Percentiles rank a stretch among this genome's conserved stretches.
phyloP scores from a whole-genome alignment of 2,113 vertebrate species.

The Spermophilus dauricus region DNA sequence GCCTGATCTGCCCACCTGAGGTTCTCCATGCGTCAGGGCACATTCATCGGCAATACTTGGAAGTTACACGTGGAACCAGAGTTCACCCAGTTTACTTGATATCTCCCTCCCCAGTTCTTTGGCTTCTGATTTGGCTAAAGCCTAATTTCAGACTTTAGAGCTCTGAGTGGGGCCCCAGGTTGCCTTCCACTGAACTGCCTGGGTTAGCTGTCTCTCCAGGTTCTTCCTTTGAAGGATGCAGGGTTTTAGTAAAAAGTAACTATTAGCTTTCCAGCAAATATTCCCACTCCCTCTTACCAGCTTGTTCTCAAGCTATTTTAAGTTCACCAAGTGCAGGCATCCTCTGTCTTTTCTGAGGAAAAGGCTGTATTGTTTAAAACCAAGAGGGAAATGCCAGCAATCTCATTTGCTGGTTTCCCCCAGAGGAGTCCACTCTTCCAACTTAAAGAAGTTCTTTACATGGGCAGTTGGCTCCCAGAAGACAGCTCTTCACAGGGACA shows the following conservation, averaged over 20 bases:
- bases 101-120: background rate
- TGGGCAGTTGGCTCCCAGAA: background rate
- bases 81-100: background rate
- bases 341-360: background rate
- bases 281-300: background rate
- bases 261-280: background rate
- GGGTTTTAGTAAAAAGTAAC: background rate
- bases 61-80: background rate
- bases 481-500: background rate
- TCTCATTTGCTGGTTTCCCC: conserved; percentile 2
- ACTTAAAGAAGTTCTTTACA: background rate
- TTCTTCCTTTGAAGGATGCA: background rate
- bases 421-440: background rate
- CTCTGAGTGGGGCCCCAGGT: background rate
- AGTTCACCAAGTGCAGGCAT: background rate
- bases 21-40: background rate
- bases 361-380: background rate
- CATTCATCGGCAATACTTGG: background rate
- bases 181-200: background rate
- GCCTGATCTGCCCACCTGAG: background rate
- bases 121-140: background rate
- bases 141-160: background rate
- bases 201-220: background rate
- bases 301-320: background rate
- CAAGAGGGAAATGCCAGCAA: background rate